A percentile compares a stretch with the other conserved stretches of the same genome.
Conservation (phyloP, 1,140 invertebrate genomes). For the Trachelipus rathkii region DNA sequence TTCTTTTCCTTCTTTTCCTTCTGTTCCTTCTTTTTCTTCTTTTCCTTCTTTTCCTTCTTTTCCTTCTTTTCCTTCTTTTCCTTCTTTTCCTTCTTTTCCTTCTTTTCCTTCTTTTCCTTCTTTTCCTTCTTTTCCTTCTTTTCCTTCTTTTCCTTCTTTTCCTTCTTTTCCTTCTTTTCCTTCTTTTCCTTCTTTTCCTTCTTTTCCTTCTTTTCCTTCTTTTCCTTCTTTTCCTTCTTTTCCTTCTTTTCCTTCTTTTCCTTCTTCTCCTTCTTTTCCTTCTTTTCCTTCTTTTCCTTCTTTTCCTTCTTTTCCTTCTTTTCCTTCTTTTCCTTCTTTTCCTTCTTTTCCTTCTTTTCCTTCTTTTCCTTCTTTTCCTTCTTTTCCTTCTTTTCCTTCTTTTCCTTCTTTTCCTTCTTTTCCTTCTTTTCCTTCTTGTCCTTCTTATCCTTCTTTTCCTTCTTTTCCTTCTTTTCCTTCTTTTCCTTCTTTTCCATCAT, state of each 20-base stretch:
- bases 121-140: too few species aligned
- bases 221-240: conserved; percentile 4
- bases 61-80: background rate
- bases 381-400: conserved; percentile 9
- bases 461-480: too few species aligned
- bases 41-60: background rate
- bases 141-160: conserved; percentile 8
- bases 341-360: conserved; percentile 4
- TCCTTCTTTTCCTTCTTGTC: too few species aligned
- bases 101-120: background rate
- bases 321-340: conserved; percentile 9
- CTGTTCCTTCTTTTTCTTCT: background rate
- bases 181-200: background rate
- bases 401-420: background rate
- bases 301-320: too few species aligned
- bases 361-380: background rate
- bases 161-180: too few species aligned
- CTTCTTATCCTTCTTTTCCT: too few species aligned
- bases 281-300: too few species aligned
- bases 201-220: background rate
- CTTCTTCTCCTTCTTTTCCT: background rate
- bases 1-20: conserved; percentile 9
- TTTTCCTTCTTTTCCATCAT: too few species aligned
- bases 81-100: background rate
- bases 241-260: conserved; percentile 3